Percentiles rank a stretch among this genome's conserved stretches.
Conservation (phyloP, 2,797 vertebrate genomes). For the Notolabrus celidotus region DNA sequence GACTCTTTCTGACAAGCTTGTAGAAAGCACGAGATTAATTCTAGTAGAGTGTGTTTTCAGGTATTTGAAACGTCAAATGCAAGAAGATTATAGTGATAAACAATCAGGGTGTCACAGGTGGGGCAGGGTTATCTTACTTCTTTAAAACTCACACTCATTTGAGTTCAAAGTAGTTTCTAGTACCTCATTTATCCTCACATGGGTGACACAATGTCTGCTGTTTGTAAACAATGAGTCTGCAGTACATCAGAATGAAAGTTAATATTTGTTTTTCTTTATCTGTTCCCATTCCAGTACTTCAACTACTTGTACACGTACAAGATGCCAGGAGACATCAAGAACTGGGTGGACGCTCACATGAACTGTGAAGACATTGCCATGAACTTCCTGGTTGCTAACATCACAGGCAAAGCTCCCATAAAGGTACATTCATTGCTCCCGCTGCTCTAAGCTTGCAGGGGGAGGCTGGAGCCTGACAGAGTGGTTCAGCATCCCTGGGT, state of each 20-base stretch:
- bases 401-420: constrained; percentile 98
- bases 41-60: constrained; percentile 1
- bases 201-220: constrained; percentile 10
- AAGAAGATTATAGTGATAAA: constrained; percentile 38
- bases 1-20: not conserved
- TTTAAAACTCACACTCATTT: constrained; percentile 39
- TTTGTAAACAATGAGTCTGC: constrained; percentile 19
- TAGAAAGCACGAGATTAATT: not conserved
- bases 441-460: constrained; percentile 13
- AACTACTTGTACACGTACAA: constrained; percentile 99
- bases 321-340: constrained; percentile 99
- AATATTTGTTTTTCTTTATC: constrained; percentile 9
- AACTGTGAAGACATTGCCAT: constrained; percentile 99
- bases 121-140: constrained; percentile 53
- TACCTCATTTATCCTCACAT: constrained; percentile 29
- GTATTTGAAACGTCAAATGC: constrained; percentile 2
- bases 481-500: constrained; percentile 72
- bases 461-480: constrained; percentile 58
- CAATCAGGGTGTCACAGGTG: no score
- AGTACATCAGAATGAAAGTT: not conserved
- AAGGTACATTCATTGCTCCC: constrained; percentile 86
- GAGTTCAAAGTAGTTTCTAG: constrained; percentile 34
- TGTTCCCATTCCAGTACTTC: constrained; percentile 89
- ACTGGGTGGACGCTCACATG: constrained; percentile 99
- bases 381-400: constrained; percentile 98